A percentile compares a stretch with the other conserved stretches of the same genome.
These are phyloP conservation scores for Thinocorus orbignyianus DNA, from an alignment of 2,113 vertebrate genomes.

Conservation along the genomic window DNA sequence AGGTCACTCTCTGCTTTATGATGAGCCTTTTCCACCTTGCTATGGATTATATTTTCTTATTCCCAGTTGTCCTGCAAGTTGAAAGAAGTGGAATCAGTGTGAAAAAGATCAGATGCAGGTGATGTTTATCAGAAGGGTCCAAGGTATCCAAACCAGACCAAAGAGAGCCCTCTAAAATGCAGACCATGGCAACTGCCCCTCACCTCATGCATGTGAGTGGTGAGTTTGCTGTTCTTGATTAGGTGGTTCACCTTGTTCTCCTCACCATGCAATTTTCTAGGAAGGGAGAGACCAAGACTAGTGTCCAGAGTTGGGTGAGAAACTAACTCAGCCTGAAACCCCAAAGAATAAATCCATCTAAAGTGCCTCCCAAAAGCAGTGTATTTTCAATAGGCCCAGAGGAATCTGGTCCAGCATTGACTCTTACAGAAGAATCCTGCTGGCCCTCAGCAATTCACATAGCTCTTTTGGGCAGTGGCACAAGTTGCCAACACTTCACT, in stretches of 20 bases:
- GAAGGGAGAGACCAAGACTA: neutral
- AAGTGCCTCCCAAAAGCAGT: neutral
- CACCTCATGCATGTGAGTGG: neutral
- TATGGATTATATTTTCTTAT: constrained; percentile 75
- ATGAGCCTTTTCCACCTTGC: constrained; percentile 72
- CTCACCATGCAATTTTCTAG: constrained; percentile 50
- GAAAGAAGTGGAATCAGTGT: neutral
- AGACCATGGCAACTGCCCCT: neutral
- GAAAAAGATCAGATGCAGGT: neutral
- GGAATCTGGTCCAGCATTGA: neutral
- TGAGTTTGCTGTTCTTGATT: constrained; percentile 42
- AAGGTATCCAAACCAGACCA: neutral
- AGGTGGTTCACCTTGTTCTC: constrained; percentile 54
- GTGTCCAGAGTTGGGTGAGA: neutral
- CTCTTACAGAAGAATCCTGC: neutral
- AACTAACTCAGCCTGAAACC: neutral
- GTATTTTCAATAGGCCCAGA: neutral
- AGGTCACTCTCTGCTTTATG: constrained; percentile 73
- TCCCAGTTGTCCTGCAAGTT: constrained; percentile 70
- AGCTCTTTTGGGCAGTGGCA: neutral
- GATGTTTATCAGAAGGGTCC: neutral
- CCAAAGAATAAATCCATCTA: neutral
- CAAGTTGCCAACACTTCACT: neutral
- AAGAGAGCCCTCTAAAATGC: neutral
- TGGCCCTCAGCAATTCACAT: neutral